A percentile compares a stretch with the other conserved stretches of the same genome.
Conservation (phyloP, 2,113 vertebrate species). For the Tamias sibiricus region DNA sequence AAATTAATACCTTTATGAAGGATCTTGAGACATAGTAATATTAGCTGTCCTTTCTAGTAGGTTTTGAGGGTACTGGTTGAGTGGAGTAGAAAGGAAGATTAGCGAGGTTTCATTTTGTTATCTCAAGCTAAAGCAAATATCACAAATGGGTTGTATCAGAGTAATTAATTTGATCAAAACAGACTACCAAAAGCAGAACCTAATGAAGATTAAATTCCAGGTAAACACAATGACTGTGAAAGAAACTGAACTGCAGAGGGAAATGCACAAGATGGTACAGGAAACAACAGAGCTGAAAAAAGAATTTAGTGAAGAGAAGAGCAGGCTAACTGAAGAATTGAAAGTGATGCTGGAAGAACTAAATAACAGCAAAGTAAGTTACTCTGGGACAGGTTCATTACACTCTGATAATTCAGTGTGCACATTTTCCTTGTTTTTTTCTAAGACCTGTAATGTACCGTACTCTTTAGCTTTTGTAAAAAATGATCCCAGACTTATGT, state of each 20-base stretch:
- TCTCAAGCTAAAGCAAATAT: not conserved
- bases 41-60: not conserved
- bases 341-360: constrained; percentile 66
- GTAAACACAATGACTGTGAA: constrained; percentile 79
- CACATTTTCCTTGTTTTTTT: not conserved
- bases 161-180: not conserved
- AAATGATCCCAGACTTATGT: not conserved
- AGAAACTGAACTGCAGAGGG: constrained; percentile 74
- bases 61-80: not conserved
- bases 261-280: constrained; percentile 71
- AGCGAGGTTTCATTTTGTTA: not conserved
- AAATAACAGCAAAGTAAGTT: constrained; percentile 83
- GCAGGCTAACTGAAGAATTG: constrained; percentile 81
- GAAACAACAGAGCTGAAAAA: constrained; percentile 77
- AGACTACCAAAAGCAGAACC: not conserved
- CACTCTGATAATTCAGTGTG: not conserved
- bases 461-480: not conserved
- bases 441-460: not conserved
- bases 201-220: constrained; percentile 79
- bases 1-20: not conserved
- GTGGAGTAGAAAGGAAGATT: not conserved
- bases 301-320: constrained; percentile 82
- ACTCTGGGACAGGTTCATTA: not conserved
- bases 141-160: not conserved
- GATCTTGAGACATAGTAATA: constrained; percentile 27